Conservation (phyloP, 1,140 invertebrate species). For the Drosophila burlai region DNA sequence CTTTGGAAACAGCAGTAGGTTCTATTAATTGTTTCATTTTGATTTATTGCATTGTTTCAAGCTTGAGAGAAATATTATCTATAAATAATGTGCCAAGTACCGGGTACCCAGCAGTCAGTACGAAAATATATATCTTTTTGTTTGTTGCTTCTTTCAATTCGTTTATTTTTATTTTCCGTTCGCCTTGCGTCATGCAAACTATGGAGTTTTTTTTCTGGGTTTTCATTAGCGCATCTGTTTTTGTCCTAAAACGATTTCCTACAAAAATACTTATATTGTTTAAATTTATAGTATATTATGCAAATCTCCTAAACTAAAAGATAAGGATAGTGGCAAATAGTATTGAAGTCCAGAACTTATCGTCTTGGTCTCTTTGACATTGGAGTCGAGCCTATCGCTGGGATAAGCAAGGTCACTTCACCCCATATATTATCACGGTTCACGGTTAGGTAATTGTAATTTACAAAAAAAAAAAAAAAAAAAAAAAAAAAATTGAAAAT, state of each 20-base stretch:
- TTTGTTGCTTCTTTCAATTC: constrained; percentile 25
- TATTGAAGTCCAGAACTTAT: constrained; percentile 29
- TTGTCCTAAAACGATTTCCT: constrained; percentile 12
- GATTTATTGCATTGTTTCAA: constrained; percentile 16
- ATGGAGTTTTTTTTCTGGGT: constrained; percentile 31
- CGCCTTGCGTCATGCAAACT: constrained; percentile 49
- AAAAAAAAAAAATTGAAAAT: background rate
- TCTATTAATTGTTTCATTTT: constrained; percentile 1
- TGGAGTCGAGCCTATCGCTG: constrained; percentile 7
- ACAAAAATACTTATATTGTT: background rate
- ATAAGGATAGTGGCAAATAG: constrained; percentile 26
- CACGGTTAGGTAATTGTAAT: constrained; percentile 4
- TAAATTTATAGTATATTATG: constrained; percentile 3
- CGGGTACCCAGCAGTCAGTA: constrained; percentile 9
- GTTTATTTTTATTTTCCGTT: constrained; percentile 26
- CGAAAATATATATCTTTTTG: constrained; percentile 19
- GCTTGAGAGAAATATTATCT: constrained; percentile 10
- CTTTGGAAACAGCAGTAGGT: background rate
- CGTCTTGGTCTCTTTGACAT: constrained; percentile 2
- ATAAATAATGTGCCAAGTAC: constrained; percentile 33
- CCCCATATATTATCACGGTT: background rate
- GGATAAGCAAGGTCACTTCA: background rate
- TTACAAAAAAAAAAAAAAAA: background rate
- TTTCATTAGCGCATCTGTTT: constrained; percentile 45
- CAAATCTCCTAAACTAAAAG: background rate